Conservation (phyloP, 2,888 invertebrate genomes). For the Lasiommata megera region DNA sequence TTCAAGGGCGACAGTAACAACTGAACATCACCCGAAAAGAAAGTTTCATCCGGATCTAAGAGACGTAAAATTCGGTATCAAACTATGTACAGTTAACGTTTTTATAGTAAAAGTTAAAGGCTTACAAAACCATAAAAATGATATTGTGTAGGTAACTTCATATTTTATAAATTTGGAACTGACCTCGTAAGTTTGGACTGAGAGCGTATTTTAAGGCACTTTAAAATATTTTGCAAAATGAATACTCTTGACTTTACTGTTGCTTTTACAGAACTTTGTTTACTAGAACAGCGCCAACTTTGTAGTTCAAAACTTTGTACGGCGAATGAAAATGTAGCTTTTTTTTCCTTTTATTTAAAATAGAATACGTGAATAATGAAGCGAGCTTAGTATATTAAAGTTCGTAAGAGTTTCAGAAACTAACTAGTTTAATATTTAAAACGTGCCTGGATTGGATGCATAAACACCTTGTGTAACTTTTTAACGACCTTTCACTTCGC, state of each 20-base stretch:
- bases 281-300: constrained; percentile 10
- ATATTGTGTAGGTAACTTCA: neutral
- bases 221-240: constrained; percentile 21
- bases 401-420: constrained; percentile 6
- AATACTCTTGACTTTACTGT: constrained; percentile 21
- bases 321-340: constrained; percentile 8
- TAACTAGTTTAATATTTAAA: constrained; percentile 7
- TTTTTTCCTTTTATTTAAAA: constrained; percentile 2
- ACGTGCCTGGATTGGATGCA: neutral
- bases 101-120: neutral
- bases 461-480: neutral
- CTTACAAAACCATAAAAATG: neutral
- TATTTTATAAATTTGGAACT: neutral
- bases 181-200: constrained; percentile 35
- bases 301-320: constrained; percentile 16
- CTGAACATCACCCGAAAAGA: too few species aligned
- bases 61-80: neutral
- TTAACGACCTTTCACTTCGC: neutral
- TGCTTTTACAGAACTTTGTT: constrained; percentile 21
- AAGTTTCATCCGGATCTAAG: too few species aligned
- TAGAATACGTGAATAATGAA: constrained; percentile 20
- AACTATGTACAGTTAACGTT: neutral
- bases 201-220: constrained; percentile 13
- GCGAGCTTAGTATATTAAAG: constrained; percentile 5
- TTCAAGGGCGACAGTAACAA: too few species aligned